These are phyloP conservation scores for Tetraneura akinire DNA, from an alignment of 1,140 invertebrate genomes.

Conservation along the genomic window DNA sequence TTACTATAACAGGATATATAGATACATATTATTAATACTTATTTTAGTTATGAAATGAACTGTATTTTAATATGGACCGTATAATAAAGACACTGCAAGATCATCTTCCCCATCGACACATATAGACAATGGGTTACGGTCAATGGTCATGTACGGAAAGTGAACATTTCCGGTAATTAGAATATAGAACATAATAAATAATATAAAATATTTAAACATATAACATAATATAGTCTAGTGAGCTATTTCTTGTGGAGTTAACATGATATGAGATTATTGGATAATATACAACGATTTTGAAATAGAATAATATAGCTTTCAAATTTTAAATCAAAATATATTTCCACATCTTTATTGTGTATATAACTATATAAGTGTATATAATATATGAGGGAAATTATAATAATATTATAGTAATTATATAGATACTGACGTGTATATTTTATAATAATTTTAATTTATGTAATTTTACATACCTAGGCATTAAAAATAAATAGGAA, in stretches of 20 bases:
- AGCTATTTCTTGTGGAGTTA: neutral
- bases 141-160: neutral
- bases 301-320: neutral
- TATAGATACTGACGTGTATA: too few relatives aligned
- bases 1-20: too few relatives aligned
- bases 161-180: conserved; percentile 9
- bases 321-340: neutral
- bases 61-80: neutral
- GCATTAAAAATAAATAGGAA: too few relatives aligned
- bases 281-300: conserved; percentile 8
- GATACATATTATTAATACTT: neutral
- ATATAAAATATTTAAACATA: neutral
- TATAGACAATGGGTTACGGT: conserved; percentile 24
- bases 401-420: too few relatives aligned
- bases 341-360: neutral
- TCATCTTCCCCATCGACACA: neutral
- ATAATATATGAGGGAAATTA: too few relatives aligned
- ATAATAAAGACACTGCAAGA: neutral
- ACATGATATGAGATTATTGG: neutral
- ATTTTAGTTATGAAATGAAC: neutral
- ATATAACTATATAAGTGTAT: too few relatives aligned
- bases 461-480: too few relatives aligned
- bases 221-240: conserved; percentile 5
- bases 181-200: neutral
- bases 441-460: too few relatives aligned